Evolutionary conservation across 2,888 invertebrate species (phyloP).

Genomic region (Heterodera filipjevi): DNA sequence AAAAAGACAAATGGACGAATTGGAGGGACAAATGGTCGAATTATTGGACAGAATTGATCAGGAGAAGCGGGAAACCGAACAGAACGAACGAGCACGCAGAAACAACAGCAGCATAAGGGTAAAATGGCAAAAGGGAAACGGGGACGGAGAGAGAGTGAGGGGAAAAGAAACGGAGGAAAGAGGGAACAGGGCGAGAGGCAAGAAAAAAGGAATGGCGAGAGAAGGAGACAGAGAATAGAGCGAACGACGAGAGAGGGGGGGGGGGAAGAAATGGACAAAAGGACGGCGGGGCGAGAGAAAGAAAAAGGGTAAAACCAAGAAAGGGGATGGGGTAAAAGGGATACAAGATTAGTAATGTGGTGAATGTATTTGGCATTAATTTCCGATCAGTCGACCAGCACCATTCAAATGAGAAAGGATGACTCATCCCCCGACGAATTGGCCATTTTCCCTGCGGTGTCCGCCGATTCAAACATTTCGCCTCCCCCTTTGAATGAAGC

Average conservation of each 20-base stretch:
- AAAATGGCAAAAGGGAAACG: conserved; percentile 11
- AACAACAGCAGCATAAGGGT: not conserved
- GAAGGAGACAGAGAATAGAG: too few species aligned
- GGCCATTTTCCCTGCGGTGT: not conserved
- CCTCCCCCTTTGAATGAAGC: conserved; percentile 21
- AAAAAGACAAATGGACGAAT: not conserved
- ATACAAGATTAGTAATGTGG: too few species aligned
- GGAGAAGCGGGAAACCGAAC: conserved; percentile 3
- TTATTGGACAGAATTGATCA: conserved; percentile 24
- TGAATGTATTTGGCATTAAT: not conserved
- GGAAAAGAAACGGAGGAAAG: too few species aligned
- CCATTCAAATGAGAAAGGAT: conserved; percentile 30
- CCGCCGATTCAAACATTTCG: not conserved
- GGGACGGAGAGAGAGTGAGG: not conserved
- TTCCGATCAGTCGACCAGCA: conserved; percentile 20
- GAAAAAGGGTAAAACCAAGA: too few species aligned
- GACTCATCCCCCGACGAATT: conserved; percentile 14
- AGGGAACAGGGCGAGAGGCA: too few species aligned
- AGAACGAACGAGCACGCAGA: not conserved
- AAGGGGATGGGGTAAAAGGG: too few species aligned
- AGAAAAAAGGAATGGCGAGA: too few species aligned
- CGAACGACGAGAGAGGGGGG: not conserved
- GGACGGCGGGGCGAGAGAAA: too few species aligned
- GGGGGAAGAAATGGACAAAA: too few species aligned
- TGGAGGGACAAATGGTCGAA: conserved; percentile 27